phyloP scores from a whole-genome alignment of 2,888 invertebrate genomes.

The Bellardia bayeri region DNA sequence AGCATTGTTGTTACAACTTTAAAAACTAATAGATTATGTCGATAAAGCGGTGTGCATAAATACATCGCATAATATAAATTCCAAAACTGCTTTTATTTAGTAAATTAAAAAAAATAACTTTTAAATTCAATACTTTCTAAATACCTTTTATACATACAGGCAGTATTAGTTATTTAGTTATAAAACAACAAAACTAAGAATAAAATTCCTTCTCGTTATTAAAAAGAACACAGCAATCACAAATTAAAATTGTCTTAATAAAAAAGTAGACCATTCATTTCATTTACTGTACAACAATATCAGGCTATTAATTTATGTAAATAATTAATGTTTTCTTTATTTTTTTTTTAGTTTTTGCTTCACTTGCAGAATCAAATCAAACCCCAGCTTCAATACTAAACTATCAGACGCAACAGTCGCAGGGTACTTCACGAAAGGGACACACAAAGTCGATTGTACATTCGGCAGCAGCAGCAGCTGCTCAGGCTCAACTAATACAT shows the following conservation, averaged over 20 bases:
- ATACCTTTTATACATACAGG: too few species aligned
- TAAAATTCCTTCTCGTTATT: too few species aligned
- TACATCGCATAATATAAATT: too few species aligned
- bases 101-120: too few species aligned
- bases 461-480: slow-evolving; percentile 72
- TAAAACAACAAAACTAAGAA: too few species aligned
- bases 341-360: slow-evolving; percentile 57
- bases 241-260: too few species aligned
- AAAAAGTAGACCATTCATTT: slow-evolving; percentile 13
- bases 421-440: slow-evolving; percentile 71
- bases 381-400: slow-evolving; percentile 80
- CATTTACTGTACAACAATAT: slow-evolving; percentile 2
- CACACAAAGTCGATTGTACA: slow-evolving; percentile 66
- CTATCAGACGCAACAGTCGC: slow-evolving; percentile 77
- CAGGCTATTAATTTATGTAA: too few species aligned
- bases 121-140: too few species aligned
- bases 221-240: too few species aligned
- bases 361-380: slow-evolving; percentile 67
- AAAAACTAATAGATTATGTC: not conserved
- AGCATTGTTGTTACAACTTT: too few species aligned
- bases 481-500: slow-evolving; percentile 69
- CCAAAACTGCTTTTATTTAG: too few species aligned
- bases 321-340: not conserved
- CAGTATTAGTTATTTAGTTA: too few species aligned
- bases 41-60: not conserved